Evolutionary conservation across 92 coral and sea anemone species (phyloP).

Genomic region (Porites lobata): DNA sequence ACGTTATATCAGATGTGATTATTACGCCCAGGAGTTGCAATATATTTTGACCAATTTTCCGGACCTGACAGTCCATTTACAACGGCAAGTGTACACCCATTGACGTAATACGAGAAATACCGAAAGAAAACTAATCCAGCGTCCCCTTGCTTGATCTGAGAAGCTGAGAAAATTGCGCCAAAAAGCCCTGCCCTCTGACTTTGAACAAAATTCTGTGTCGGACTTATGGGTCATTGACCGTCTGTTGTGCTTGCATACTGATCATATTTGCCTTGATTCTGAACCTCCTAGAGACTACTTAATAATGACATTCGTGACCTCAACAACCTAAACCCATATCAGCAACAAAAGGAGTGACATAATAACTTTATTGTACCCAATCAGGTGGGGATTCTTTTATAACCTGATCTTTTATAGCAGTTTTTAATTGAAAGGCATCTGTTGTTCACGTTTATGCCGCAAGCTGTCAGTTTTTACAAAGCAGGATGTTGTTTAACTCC

Average conservation of each 20-base stretch:
- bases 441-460: conserved; percentile 7
- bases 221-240: conserved; percentile 60
- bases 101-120: background rate
- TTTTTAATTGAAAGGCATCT: background rate
- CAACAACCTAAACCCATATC: conserved; percentile 20
- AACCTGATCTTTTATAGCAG: background rate
- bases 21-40: background rate
- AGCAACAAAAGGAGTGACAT: conserved; percentile 9
- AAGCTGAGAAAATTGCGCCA: background rate
- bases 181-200: conserved; percentile 49
- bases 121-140: background rate
- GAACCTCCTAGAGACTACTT: background rate
- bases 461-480: background rate
- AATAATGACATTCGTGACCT: background rate
- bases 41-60: background rate
- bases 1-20: background rate
- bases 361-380: background rate
- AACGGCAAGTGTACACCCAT: background rate
- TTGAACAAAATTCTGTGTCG: conserved; percentile 9
- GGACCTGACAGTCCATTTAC: background rate
- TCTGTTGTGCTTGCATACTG: conserved; percentile 20
- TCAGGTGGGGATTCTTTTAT: background rate
- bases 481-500: conserved; percentile 12
- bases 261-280: conserved; percentile 14
- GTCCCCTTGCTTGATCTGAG: background rate